Evolutionary conservation across 2,888 invertebrate species (phyloP).

Genomic region (Mythimna ferrago): DNA sequence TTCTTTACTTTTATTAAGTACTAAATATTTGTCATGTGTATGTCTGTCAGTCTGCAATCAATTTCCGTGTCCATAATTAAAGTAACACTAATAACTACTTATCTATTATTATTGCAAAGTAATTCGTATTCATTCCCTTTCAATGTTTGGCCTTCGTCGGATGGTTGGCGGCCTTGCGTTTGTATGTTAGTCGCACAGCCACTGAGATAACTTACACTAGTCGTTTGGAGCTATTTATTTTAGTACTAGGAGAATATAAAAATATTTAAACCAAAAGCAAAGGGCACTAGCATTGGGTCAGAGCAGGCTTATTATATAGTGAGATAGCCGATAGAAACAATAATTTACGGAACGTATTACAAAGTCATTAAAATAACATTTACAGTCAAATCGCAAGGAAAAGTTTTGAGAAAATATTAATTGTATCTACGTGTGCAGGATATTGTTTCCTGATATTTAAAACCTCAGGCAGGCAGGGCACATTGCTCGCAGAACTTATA

Average conservation of each 20-base stretch:
- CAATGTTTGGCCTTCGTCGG: constrained; percentile 57
- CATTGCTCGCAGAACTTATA: too few species aligned
- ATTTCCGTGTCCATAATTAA: constrained; percentile 30
- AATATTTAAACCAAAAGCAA: neutral
- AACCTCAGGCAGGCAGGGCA: too few species aligned
- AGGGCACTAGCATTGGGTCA: too few species aligned
- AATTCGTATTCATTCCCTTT: constrained; percentile 55
- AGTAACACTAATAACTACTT: constrained; percentile 6
- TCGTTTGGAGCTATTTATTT: neutral
- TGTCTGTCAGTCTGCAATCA: neutral
- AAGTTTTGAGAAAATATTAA: too few species aligned
- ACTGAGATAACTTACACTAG: constrained; percentile 25
- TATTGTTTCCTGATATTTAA: too few species aligned
- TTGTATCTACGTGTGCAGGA: too few species aligned
- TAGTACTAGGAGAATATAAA: neutral
- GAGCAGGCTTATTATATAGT: neutral
- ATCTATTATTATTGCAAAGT: constrained; percentile 11
- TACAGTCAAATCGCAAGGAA: neutral
- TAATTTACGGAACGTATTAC: neutral
- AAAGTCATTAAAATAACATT: neutral
- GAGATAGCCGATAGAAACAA: neutral
- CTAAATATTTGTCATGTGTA: neutral
- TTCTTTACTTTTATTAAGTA: too few species aligned
- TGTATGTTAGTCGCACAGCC: constrained; percentile 42
- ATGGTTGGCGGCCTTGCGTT: constrained; percentile 44